A percentile compares a stretch with the other conserved stretches of the same genome.
Conservation (phyloP, 1,140 invertebrate species). For the Melanaphis sacchari region DNA sequence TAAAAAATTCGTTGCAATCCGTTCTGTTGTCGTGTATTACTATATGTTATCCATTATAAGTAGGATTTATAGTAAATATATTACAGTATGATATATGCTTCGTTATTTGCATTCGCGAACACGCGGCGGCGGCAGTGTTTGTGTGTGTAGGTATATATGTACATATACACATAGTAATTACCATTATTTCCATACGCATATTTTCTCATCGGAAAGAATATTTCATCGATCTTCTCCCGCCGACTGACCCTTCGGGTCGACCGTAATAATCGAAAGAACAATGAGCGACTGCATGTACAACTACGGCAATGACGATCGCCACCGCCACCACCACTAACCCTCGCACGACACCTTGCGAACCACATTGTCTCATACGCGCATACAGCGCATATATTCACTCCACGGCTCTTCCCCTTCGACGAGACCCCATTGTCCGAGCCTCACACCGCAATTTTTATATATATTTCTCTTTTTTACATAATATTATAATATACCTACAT, state of each 20-base stretch:
- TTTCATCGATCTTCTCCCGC: conserved; percentile 20
- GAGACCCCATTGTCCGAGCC: conserved; percentile 42
- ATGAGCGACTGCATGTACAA: conserved; percentile 25
- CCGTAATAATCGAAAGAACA: conserved; percentile 50
- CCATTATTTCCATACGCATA: conserved; percentile 54
- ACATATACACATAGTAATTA: conserved; percentile 22
- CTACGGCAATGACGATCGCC: neutral
- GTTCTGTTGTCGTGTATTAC: neutral
- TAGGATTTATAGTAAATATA: neutral
- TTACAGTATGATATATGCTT: neutral
- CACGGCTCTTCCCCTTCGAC: neutral
- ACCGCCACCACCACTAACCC: neutral
- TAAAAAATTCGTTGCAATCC: neutral
- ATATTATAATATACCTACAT: conserved; percentile 22
- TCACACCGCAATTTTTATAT: neutral
- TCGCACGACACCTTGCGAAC: conserved; percentile 51
- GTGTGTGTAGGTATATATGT: neutral
- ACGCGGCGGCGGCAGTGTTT: neutral
- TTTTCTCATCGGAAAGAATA: conserved; percentile 36
- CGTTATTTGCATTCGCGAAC: neutral
- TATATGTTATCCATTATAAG: neutral
- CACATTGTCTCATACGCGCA: conserved; percentile 43
- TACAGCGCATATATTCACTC: neutral
- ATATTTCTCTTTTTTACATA: conserved; percentile 32
- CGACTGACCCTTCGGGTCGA: conserved; percentile 54